Evolutionary conservation across 1,140 invertebrate genomes (phyloP), one percentile per base, ranked within the genome.

Genomic region (Amyelois transitella): DNA sequence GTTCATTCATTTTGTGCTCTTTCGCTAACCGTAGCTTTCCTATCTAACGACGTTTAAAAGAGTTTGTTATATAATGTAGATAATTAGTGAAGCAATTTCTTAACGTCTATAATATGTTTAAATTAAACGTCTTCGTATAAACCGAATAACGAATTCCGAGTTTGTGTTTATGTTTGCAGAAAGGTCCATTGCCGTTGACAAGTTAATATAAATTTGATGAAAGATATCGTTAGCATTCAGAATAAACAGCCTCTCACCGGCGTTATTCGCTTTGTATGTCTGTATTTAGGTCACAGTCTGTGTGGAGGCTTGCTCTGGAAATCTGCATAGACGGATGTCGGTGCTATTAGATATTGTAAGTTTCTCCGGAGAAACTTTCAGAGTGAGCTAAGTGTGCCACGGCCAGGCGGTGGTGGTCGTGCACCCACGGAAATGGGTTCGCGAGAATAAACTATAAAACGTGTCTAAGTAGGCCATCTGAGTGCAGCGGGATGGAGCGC

Each of bases 361-460:
- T 87, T 87, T 87, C 83, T 86, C 84, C 68, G 78, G 81, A 75
- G 81, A 87, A 87, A 87, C 81, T 82, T 85, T 83, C 79, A 70
- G 76, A 78, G 76, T 75, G 75, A 80, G 72, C 73, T 71, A 83
- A 86, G 77, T 83, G 77, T 78, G 78, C 76, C 81, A 70, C 55
- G 62, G 69, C 65, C 60, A 62, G 67, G 69, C 65, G 63, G 45
- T 62, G 67, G 62, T 77, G 69, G 72, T 76, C 74, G 77, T 78
- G 78, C 75, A 81, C 77, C 76, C 73, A 78, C 69, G 81, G 77
- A 85, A 82, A 85, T 85, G 64, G 81, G 81, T 82, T 64, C 72
- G 67, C 70, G 64, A 84, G 77, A 81, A 77, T 85, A 82, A 82
- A 82, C 75, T 70, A 77, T 75, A 70, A 71, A 75, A 55, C 72